phyloP scores from a whole-genome alignment of 2,113 vertebrate species.

The Brachypteracias leptosomus region DNA sequence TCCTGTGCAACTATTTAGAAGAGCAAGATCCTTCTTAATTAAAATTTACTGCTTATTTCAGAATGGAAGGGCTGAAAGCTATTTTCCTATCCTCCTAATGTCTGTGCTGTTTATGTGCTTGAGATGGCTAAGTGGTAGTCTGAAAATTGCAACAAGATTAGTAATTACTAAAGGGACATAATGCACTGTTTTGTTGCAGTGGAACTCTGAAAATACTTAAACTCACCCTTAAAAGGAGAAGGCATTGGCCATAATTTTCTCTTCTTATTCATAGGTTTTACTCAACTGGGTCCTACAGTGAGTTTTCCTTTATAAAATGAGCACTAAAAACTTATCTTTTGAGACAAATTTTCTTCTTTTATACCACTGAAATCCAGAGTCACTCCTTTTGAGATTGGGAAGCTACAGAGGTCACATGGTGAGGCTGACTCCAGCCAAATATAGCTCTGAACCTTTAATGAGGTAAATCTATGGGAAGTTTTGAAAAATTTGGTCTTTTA shows the following conservation, averaged over 20 bases:
- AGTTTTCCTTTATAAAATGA: not conserved
- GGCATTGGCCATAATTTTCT: not conserved
- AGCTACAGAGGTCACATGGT: not conserved
- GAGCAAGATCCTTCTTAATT: constrained; percentile 24
- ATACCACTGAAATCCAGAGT: not conserved
- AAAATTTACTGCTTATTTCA: constrained; percentile 40
- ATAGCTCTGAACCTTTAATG: not conserved
- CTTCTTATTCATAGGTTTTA: not conserved
- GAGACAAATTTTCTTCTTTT: not conserved
- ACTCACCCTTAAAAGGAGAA: not conserved
- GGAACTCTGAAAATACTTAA: not conserved
- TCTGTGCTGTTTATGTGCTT: constrained; percentile 40
- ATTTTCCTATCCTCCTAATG: constrained; percentile 6
- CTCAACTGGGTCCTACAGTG: not conserved
- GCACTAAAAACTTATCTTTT: not conserved
- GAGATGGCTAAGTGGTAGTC: constrained; percentile 34
- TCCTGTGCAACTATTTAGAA: not conserved
- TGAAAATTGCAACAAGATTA: constrained; percentile 49
- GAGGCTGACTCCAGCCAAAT: not conserved
- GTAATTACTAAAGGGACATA: constrained; percentile 28
- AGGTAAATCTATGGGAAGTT: not conserved
- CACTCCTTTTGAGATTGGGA: not conserved
- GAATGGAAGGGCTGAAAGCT: constrained; percentile 37
- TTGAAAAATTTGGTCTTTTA: not conserved
- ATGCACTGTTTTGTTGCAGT: not conserved